Base-by-base conservation (phyloP, 1,140 invertebrate species). In the Neodiprion lecontei region DNA sequence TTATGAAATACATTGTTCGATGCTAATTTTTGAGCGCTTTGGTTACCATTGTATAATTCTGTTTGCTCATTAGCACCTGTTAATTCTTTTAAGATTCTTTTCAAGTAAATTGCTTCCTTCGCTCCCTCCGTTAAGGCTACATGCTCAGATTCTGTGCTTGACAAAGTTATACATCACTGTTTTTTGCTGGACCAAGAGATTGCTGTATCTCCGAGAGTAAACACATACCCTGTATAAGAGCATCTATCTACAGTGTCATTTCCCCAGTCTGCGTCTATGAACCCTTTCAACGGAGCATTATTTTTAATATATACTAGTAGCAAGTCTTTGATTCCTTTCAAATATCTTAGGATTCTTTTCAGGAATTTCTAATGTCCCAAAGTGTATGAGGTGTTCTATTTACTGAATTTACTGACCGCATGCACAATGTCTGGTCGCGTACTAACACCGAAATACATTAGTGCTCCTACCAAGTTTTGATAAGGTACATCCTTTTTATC, bases 391-490 rank as follows among this genome's bases (percentile, higher is more conserved):
- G 28, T 40, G 28, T 40, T 40, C 0, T 40, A 40, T 40, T 40
- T 2, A 40, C 28, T 40, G 5, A 80, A 48, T 48, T 67, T 72
- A 74, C 80, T 85, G 0, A 90, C 86, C 23, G 84, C 77, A 77
- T 82, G 89, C 4, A 84, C 70, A 66, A 89, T 87, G 79, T 90
- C 88, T 40, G 89, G 88, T 67, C 89, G 78, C 9, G 89, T 89
- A 0, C 78, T 73, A 5, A 85, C 81, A 9, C 86, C 74, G 10
- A 89, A 75, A 79, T 89, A 89, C 78, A 89, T 79, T 17, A 90
- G 76, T 40, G 74, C 70, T 28, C 87, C 87, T 49, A 89, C 5
- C 28, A 40, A 40, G 2, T 40, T 40, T 40, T 40, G 28, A 40
- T 40, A 40, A 40, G 28, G 28, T 40, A 40, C 28, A 4, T 40